Percentiles rank a stretch among this genome's conserved stretches.
These are phyloP conservation scores for Pteruthius melanotis DNA, from an alignment of 2,113 vertebrate species.

Conservation along the genomic window DNA sequence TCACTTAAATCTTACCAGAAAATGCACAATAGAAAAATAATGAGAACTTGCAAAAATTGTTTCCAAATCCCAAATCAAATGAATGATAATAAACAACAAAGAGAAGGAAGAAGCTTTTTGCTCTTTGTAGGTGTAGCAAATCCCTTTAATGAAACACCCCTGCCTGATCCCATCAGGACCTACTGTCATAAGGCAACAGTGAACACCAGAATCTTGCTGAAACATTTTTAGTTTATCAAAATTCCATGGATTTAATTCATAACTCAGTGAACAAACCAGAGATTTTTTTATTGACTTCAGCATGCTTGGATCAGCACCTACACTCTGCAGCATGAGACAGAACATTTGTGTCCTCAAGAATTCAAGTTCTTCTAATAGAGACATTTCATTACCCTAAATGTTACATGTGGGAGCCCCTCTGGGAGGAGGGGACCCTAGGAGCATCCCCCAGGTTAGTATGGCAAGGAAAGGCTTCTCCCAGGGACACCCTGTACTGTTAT, in stretches of 20 bases:
- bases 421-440: no score
- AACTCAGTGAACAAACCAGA: constrained; percentile 1
- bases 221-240: constrained; percentile 12
- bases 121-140: background rate
- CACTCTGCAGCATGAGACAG: background rate
- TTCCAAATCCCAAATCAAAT: background rate
- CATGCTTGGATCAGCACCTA: background rate
- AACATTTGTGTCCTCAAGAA: background rate
- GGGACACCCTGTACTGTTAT: no score
- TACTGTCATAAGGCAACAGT: background rate
- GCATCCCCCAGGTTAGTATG: no score
- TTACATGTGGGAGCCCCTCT: no score
- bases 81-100: background rate
- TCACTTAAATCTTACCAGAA: background rate
- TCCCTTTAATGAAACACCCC: background rate
- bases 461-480: no score
- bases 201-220: background rate
- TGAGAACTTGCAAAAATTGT: background rate
- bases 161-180: background rate
- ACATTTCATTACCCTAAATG: background rate
- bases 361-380: background rate
- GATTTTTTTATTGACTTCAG: background rate
- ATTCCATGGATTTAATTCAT: background rate
- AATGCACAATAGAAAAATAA: background rate
- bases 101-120: background rate